Percentiles rank a stretch among this genome's conserved stretches.
Evolutionary conservation across 2,797 vertebrate genomes (phyloP).

Genomic region (Margarornis squamiger): DNA sequence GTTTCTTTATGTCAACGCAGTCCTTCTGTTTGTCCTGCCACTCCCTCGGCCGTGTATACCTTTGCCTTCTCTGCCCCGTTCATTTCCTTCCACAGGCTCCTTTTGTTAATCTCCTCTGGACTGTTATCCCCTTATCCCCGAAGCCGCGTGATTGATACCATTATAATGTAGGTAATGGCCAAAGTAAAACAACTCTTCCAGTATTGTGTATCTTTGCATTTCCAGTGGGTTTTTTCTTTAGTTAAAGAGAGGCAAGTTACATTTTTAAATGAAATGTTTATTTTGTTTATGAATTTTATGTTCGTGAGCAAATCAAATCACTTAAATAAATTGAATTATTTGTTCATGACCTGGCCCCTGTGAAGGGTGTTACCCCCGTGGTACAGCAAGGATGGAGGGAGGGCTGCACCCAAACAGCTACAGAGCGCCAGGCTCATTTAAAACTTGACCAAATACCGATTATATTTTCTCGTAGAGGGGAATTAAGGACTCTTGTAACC

Average conservation of each 20-base stretch:
- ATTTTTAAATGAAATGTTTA: neutral
- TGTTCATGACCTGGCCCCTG: too few relatives aligned
- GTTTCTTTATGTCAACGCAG: constrained; percentile 12
- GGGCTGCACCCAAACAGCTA: neutral
- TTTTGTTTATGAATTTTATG: neutral
- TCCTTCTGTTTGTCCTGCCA: constrained; percentile 53
- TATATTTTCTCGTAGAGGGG: neutral
- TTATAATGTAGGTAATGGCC: neutral
- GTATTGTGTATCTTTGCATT: accelerated
- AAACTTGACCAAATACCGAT: neutral
- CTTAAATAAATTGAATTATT: neutral
- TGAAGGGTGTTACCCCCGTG: neutral
- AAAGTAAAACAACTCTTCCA: neutral
- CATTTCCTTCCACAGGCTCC: neutral
- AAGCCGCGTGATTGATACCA: accelerated
- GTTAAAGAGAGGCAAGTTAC: neutral
- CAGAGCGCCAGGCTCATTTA: too few relatives aligned
- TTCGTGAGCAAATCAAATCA: neutral
- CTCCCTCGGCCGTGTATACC: neutral
- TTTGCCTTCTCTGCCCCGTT: neutral
- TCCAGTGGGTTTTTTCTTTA: neutral
- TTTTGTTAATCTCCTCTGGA: neutral
- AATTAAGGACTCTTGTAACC: neutral
- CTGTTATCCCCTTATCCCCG: neutral
- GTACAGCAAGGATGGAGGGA: neutral